phyloP scores from a whole-genome alignment of 2,113 vertebrate species.

The Eulacestoma nigropectus region DNA sequence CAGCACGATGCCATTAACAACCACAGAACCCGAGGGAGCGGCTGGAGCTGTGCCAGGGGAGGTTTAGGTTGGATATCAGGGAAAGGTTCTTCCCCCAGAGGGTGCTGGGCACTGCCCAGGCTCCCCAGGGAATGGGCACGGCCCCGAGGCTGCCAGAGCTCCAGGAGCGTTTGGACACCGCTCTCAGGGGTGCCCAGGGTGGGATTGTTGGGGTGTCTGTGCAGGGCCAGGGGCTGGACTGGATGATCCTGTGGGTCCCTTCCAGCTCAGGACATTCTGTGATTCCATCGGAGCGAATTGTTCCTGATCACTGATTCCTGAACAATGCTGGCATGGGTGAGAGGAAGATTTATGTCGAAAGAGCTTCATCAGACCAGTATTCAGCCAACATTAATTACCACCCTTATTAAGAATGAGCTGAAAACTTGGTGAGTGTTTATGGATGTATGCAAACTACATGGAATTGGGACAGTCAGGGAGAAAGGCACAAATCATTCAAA shows the following conservation, averaged over 20 bases:
- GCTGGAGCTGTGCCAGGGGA: rapidly evolving
- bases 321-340: not conserved
- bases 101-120: not conserved
- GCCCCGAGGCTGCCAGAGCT: not conserved
- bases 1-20: not conserved
- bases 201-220: not conserved
- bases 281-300: not conserved
- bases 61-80: rapidly evolving
- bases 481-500: not conserved
- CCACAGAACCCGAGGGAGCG: rapidly evolving
- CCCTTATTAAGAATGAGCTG: not conserved
- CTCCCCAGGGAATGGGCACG: not conserved
- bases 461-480: not conserved
- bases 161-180: rapidly evolving
- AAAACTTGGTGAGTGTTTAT: not conserved
- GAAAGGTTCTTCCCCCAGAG: not conserved
- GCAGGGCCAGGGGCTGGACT: rapidly evolving
- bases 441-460: not conserved
- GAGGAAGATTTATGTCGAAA: not conserved
- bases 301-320: not conserved
- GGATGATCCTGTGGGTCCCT: rapidly evolving
- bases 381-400: conserved; percentile 1
- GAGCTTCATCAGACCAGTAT: not conserved
- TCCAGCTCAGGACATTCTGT: not conserved
- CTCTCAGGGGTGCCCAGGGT: not conserved